Evolutionary conservation across 2,797 vertebrate genomes (phyloP).

Genomic region (Sebastes elongatus): DNA sequence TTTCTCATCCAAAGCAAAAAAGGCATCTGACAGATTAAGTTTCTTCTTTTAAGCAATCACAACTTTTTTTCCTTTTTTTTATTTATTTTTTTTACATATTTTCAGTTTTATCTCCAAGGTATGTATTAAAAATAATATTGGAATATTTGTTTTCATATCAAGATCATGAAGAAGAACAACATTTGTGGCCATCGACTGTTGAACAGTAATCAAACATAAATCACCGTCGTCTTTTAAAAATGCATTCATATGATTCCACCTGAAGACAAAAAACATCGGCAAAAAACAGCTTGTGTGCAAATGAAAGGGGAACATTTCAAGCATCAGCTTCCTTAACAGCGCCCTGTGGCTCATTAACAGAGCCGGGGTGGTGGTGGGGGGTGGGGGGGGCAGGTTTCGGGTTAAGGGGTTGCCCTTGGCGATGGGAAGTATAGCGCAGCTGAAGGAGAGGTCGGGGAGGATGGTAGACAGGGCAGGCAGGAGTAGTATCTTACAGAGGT

Average conservation of each 20-base stretch:
- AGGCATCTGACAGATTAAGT: slow-evolving; percentile 59
- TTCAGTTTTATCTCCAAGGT: slow-evolving; percentile 50
- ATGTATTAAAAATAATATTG: slow-evolving; percentile 62
- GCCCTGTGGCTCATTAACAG: slow-evolving; percentile 46
- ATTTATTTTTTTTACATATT: slow-evolving; percentile 4
- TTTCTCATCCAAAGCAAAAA: slow-evolving; percentile 72
- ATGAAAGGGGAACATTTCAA: slow-evolving; percentile 60
- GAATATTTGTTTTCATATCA: slow-evolving; percentile 36
- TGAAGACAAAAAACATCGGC: slow-evolving; percentile 50
- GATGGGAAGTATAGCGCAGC: slow-evolving; percentile 10
- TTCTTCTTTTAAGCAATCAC: slow-evolving; percentile 55
- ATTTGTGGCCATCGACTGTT: slow-evolving; percentile 38
- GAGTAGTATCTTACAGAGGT: slow-evolving; percentile 69
- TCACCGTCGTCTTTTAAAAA: slow-evolving; percentile 66
- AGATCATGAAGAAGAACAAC: slow-evolving; percentile 44
- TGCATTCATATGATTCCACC: slow-evolving; percentile 58
- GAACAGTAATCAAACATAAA: slow-evolving; percentile 62
- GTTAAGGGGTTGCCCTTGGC: slow-evolving; percentile 21
- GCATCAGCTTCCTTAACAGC: slow-evolving; percentile 49
- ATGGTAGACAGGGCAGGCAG: slow-evolving; percentile 45
- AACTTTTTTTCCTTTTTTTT: slow-evolving; percentile 1
- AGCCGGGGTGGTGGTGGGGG: slow-evolving; percentile 22
- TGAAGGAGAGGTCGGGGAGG: neutral
- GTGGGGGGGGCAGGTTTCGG: neutral
- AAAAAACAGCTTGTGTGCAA: slow-evolving; percentile 65